Conservation (phyloP, 2,113 vertebrate species). For the Psettodes erumei region DNA sequence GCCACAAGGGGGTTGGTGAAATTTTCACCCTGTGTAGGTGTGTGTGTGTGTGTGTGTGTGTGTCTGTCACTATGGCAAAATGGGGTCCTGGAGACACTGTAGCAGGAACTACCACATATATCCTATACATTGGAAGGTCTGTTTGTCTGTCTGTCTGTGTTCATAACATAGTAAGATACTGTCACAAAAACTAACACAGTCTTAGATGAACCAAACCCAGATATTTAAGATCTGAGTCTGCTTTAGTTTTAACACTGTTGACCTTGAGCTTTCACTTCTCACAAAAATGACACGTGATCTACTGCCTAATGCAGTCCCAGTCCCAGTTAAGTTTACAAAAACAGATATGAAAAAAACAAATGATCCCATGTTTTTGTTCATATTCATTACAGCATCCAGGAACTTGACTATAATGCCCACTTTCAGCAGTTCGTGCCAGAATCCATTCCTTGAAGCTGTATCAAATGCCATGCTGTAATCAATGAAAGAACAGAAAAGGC, state of each 20-base stretch:
- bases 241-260: background rate
- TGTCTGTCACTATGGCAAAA: background rate
- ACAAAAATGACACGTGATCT: background rate
- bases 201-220: too few species aligned
- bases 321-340: constrained; percentile 3
- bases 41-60: background rate
- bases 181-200: too few species aligned
- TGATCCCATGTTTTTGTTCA: constrained; percentile 17
- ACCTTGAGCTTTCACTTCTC: background rate
- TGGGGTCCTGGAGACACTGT: background rate
- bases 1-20: background rate
- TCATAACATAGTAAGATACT: background rate
- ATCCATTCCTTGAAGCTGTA: constrained; percentile 44
- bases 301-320: background rate
- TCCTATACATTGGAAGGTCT: too few species aligned
- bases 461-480: constrained; percentile 56
- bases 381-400: constrained; percentile 66
- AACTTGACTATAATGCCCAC: constrained; percentile 51
- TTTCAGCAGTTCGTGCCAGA: constrained; percentile 47
- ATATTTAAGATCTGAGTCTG: too few species aligned
- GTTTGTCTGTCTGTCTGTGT: background rate
- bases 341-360: constrained; percentile 7
- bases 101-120: background rate
- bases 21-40: background rate
- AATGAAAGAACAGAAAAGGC: constrained; percentile 51